Base-by-base conservation (phyloP, 2,797 vertebrate genomes). In the Phataginus tricuspis region DNA sequence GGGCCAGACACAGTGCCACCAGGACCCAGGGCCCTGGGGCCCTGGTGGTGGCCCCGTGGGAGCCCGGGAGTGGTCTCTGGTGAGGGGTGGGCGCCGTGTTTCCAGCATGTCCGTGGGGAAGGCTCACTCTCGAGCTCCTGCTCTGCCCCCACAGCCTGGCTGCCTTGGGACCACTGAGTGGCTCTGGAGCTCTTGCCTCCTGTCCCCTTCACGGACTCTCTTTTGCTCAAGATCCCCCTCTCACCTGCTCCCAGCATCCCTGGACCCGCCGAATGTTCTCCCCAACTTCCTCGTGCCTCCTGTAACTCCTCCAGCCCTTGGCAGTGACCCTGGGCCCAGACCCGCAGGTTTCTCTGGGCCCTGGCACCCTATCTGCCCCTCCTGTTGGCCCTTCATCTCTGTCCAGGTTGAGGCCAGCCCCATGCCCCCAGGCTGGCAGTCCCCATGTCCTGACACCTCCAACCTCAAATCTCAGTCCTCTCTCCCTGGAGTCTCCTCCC, bases 191-290 rank as follows among this genome's bases (percentile, higher is more conserved):
- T 45, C 45, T 11, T 45, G 39, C 45, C 45, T 45, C 45, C 45
- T 45, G 45, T 11, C 45, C 45, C 45, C 45, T 45, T 45, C 45
- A 2, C 45, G 9, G 45, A 45, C 45, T 45, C 42, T 10, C 45
- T 45, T 45, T 45, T 45, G 45, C 45, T 45, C 45, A 45, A 45
- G 11, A 45, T 10, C 45, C 45, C 45, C 42, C 45, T 27, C 71
- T 45, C 42, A 23, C 6, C 51, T 10, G 8, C 72, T 45, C 25
- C 34, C n/a, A 16, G n/a, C 51, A 34, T 4, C 53, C 23, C 75
- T 5, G 0, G 21, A 4, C 34, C 42, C 9, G 2, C 10, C n/a
- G 4, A 13, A 6, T 1, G 27, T 14, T 27, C 72, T 49, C 72
- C 21, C 25, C 1, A 16, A 27, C 78, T 27, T 80, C 34, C 55